These are phyloP conservation scores for Sericinus montela DNA, from an alignment of 2,888 invertebrate species.

Conservation along the genomic window DNA sequence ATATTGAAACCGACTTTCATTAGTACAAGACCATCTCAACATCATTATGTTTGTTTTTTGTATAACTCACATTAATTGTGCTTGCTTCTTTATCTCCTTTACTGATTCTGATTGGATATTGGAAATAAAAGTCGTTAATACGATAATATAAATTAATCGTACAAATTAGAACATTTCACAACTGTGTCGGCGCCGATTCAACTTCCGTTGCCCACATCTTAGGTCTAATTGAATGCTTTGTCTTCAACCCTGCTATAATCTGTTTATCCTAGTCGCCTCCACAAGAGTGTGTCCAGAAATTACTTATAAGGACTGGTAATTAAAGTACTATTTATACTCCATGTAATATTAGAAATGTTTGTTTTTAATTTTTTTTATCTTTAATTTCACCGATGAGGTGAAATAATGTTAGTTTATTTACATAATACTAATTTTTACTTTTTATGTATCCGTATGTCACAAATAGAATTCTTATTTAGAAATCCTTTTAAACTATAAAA, in stretches of 20 bases:
- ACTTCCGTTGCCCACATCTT: constrained; percentile 43
- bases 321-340: too few relatives aligned
- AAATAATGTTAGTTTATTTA: too few relatives aligned
- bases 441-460: too few relatives aligned
- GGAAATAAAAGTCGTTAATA: constrained; percentile 10
- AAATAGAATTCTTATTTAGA: too few relatives aligned
- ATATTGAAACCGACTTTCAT: constrained; percentile 4
- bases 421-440: too few relatives aligned
- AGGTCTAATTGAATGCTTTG: constrained; percentile 35
- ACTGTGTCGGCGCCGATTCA: constrained; percentile 15
- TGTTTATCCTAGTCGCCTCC: constrained; percentile 26
- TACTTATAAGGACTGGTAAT: too few relatives aligned
- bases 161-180: constrained; percentile 22
- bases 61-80: background rate
- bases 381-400: too few relatives aligned
- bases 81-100: background rate
- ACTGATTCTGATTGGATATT: constrained; percentile 3
- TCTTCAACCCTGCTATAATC: constrained; percentile 41
- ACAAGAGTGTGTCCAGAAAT: too few relatives aligned
- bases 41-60: constrained; percentile 1
- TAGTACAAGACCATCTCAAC: constrained; percentile 4
- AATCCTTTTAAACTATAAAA: too few relatives aligned
- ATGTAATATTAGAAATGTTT: too few relatives aligned
- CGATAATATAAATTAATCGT: constrained; percentile 12
- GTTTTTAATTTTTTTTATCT: too few relatives aligned